phyloP scores from a whole-genome alignment of 2,888 invertebrate species.

The Rhagonycha lutea region DNA sequence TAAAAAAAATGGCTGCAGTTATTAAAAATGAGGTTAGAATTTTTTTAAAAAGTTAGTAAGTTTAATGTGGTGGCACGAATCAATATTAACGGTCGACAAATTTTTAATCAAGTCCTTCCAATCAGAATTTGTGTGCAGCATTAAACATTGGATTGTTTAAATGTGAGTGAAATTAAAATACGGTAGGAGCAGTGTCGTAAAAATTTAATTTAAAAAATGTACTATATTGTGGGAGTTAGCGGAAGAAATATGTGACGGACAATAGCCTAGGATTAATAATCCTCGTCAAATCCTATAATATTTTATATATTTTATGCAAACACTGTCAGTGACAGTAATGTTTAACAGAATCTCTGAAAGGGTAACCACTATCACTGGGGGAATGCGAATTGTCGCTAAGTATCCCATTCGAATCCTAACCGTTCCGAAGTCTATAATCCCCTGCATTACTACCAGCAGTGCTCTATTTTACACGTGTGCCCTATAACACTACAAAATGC shows the following conservation, averaged over 20 bases:
- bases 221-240: conserved; percentile 2
- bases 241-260: conserved; percentile 10
- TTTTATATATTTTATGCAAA: conserved; percentile 55
- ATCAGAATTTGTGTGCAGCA: conserved; percentile 45
- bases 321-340: conserved; percentile 54
- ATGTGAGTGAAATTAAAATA: conserved; percentile 43
- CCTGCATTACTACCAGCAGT: conserved; percentile 46
- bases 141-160: conserved; percentile 45
- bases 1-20: too few relatives aligned
- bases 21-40: conserved; percentile 11
- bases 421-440: conserved; percentile 50
- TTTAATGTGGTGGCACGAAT: conserved; percentile 43
- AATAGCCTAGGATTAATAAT: conserved; percentile 32
- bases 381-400: conserved; percentile 57
- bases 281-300: conserved; percentile 49
- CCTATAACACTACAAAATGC: conserved; percentile 31
- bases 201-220: conserved; percentile 33
- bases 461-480: conserved; percentile 39
- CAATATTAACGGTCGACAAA: conserved; percentile 49
- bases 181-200: conserved; percentile 27
- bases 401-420: conserved; percentile 51
- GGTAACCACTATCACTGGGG: conserved; percentile 53
- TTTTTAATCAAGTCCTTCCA: conserved; percentile 49
- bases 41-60: neutral
- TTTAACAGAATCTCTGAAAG: conserved; percentile 50